A percentile compares a stretch with the other conserved stretches of the same genome.
phyloP scores from a whole-genome alignment of 1,140 invertebrate species.

The Drosophila punjabiensis region DNA sequence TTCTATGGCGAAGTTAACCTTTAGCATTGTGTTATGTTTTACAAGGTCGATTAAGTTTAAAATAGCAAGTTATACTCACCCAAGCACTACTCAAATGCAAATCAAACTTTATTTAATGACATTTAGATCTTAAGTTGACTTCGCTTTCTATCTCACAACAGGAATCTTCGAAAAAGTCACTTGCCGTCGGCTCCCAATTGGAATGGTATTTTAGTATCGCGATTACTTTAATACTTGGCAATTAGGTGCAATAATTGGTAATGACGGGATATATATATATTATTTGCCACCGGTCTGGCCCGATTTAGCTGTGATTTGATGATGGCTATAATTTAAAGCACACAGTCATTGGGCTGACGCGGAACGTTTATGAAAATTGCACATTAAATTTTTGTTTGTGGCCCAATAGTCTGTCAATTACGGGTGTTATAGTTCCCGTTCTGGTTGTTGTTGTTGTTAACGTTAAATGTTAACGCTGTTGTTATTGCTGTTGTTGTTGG shows the following conservation, averaged over 20 bases:
- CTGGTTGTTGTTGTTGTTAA: conserved; percentile 32
- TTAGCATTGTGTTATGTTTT: background rate
- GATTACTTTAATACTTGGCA: conserved; percentile 20
- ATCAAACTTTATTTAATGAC: background rate
- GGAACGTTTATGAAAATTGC: conserved; percentile 65
- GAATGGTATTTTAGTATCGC: conserved; percentile 8
- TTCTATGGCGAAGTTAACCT: background rate
- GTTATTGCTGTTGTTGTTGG: conserved; percentile 63
- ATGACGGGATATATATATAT: conserved; percentile 24
- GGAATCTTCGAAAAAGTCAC: conserved; percentile 1
- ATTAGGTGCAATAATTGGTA: conserved; percentile 35
- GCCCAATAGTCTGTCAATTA: conserved; percentile 41
- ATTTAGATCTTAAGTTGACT: background rate
- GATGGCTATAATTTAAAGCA: conserved; percentile 62
- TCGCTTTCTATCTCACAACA: background rate
- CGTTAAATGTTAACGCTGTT: conserved; percentile 27
- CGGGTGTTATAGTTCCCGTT: conserved; percentile 57
- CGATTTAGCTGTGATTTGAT: conserved; percentile 35
- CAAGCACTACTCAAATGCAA: background rate
- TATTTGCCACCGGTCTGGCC: conserved; percentile 22
- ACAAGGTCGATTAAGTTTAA: background rate
- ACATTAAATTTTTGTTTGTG: conserved; percentile 54
- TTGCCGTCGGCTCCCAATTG: conserved; percentile 46
- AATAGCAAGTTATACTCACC: background rate
- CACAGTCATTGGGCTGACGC: conserved; percentile 47